Percentiles rank a stretch among this genome's conserved stretches.
These are phyloP conservation scores for Lateolabrax maculatus DNA, from an alignment of 2,797 vertebrate species.

Conservation along the genomic window DNA sequence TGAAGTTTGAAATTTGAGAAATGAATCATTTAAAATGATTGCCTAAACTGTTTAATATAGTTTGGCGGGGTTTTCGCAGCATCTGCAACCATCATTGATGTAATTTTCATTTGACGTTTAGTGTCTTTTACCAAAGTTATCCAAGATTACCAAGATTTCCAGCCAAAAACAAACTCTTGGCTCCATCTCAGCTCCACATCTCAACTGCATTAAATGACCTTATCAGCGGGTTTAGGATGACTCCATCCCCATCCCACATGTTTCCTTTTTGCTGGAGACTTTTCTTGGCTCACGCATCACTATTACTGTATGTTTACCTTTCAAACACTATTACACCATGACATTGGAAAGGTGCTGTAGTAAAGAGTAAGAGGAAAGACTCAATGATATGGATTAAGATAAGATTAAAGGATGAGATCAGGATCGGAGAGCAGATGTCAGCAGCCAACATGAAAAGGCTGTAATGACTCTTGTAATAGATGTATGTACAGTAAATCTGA, in stretches of 20 bases:
- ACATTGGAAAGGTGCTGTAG: slow-evolving; percentile 20
- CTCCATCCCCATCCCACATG: slow-evolving; percentile 5
- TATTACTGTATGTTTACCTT: slow-evolving; percentile 34
- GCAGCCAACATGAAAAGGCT: slow-evolving; percentile 46
- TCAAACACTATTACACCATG: slow-evolving; percentile 7
- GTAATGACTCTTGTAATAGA: slow-evolving; percentile 50
- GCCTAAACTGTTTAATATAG: neutral
- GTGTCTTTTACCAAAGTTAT: neutral
- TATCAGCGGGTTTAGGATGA: slow-evolving; percentile 16
- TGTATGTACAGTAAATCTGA: slow-evolving; percentile 49
- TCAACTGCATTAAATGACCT: neutral
- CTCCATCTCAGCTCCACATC: neutral
- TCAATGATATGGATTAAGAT: slow-evolving; percentile 45
- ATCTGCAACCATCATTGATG: neutral
- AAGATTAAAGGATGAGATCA: slow-evolving; percentile 56
- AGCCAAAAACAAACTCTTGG: neutral
- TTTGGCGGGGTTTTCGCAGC: neutral
- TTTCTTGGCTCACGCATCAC: slow-evolving; percentile 1
- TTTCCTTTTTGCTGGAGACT: slow-evolving; percentile 12
- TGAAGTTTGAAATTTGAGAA: too few species aligned
- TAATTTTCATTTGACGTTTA: neutral
- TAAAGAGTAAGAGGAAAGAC: slow-evolving; percentile 24
- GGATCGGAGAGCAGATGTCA: slow-evolving; percentile 28
- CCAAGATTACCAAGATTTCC: neutral
- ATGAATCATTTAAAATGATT: too few species aligned